A percentile compares a stretch with the other conserved stretches of the same genome.
phyloP scores from a whole-genome alignment of 1,140 invertebrate species.

The Goniozus legneri region DNA sequence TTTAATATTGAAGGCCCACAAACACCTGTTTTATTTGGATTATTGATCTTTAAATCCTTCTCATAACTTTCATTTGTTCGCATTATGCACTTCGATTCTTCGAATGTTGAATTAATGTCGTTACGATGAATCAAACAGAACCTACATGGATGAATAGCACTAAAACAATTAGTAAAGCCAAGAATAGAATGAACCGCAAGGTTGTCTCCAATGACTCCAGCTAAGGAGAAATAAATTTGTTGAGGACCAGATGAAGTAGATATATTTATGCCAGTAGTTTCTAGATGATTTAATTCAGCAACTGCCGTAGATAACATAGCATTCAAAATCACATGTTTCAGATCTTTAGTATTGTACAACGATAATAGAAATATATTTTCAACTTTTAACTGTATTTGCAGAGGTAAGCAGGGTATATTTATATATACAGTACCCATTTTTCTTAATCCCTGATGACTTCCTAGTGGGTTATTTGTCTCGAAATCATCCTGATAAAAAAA shows the following conservation, averaged over 20 bases:
- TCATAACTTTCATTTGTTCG: slow-evolving; percentile 14
- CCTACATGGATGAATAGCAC: slow-evolving; percentile 14
- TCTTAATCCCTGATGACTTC: slow-evolving; percentile 20
- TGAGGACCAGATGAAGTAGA: slow-evolving; percentile 3
- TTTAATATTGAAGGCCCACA: background rate
- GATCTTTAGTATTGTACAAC: slow-evolving; percentile 15
- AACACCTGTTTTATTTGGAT: slow-evolving; percentile 2
- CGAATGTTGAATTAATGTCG: background rate
- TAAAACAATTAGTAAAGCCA: slow-evolving; percentile 9
- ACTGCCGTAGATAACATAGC: slow-evolving; percentile 10
- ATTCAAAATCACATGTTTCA: slow-evolving; percentile 12
- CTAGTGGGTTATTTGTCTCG: slow-evolving; percentile 18
- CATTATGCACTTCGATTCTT: slow-evolving; percentile 9
- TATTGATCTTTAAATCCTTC: slow-evolving; percentile 5
- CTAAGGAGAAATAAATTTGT: slow-evolving; percentile 15
- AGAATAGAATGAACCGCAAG: slow-evolving; percentile 11
- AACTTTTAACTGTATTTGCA: slow-evolving; percentile 14
- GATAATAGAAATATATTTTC: slow-evolving; percentile 18
- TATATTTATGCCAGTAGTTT: slow-evolving; percentile 14
- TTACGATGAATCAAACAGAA: slow-evolving; percentile 3
- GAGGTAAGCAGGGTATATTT: slow-evolving; percentile 16
- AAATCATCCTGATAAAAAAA: slow-evolving; percentile 5
- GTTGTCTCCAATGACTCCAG: slow-evolving; percentile 13
- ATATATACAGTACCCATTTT: slow-evolving; percentile 20
- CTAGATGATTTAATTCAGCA: slow-evolving; percentile 13